Evolutionary conservation across 2,113 vertebrate species (phyloP).

Genomic region (Fulica atra): DNA sequence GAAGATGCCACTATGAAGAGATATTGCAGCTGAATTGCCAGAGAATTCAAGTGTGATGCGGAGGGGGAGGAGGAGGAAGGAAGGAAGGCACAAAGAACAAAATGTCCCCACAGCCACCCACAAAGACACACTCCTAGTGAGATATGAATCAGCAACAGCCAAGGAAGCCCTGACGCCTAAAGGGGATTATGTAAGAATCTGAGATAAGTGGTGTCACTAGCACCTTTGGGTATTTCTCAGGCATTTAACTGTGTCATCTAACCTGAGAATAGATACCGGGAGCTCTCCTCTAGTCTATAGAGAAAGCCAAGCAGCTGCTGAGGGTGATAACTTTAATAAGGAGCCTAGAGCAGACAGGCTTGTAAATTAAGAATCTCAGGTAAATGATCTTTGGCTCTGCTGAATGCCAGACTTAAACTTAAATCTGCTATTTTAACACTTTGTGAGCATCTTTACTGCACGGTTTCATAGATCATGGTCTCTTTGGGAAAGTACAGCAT

Average conservation of each 20-base stretch:
- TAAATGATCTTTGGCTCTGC: not conserved
- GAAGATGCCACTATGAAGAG: conserved; percentile 38
- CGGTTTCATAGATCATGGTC: not conserved
- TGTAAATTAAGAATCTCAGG: not conserved
- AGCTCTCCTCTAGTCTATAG: not conserved
- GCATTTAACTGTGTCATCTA: not conserved
- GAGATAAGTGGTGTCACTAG: not conserved
- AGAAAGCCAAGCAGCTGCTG: not conserved
- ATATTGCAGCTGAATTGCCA: not conserved
- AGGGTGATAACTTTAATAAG: not conserved
- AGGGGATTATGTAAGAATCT: conserved; percentile 11
- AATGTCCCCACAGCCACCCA: conserved; percentile 62
- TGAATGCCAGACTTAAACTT: not conserved
- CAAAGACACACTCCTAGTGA: not conserved
- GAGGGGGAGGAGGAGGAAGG: conserved; percentile 36
- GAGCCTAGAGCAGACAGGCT: not conserved
- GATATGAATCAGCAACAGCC: conserved; percentile 26
- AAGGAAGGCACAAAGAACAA: conserved; percentile 54
- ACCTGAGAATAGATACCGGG: not conserved
- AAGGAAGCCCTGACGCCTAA: conserved; percentile 7
- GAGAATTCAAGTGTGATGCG: not conserved
- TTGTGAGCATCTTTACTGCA: not conserved
- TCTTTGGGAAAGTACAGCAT: not conserved
- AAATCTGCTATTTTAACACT: not conserved
- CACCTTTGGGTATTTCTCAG: not conserved